These are phyloP conservation scores for Sarcophaga carnaria DNA, from an alignment of 2,888 invertebrate genomes.

Conservation along the genomic window DNA sequence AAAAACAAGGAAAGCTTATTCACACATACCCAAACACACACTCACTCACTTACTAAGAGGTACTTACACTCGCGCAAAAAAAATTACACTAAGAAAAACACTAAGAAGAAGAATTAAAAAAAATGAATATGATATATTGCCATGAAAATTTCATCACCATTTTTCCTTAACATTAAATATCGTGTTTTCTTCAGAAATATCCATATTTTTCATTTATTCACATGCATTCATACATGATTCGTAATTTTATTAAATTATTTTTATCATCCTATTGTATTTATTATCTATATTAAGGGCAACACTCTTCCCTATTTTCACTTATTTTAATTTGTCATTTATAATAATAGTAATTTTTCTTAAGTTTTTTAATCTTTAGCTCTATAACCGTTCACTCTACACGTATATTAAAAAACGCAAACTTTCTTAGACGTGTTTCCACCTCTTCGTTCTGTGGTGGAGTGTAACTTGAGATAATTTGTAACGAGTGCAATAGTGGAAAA, in stretches of 20 bases:
- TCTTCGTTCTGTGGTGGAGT: conserved; percentile 72
- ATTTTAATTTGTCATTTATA: conserved; percentile 34
- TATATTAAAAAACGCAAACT: conserved; percentile 63
- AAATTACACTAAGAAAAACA: conserved; percentile 4
- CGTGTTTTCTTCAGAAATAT: conserved; percentile 44
- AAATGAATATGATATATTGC: conserved; percentile 68
- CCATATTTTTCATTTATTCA: conserved; percentile 19
- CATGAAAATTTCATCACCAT: conserved; percentile 72
- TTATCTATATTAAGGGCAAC: neutral
- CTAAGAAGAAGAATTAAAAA: conserved; percentile 52
- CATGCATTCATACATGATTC: neutral
- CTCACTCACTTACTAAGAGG: neutral
- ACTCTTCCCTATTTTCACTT: conserved; percentile 10
- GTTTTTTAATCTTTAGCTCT: conserved; percentile 29
- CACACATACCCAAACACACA: conserved; percentile 12
- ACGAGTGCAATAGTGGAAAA: conserved; percentile 65
- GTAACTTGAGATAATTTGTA: conserved; percentile 69
- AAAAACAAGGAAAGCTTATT: conserved; percentile 27
- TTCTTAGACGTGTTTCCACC: conserved; percentile 71
- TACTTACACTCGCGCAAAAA: neutral
- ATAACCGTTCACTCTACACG: conserved; percentile 61
- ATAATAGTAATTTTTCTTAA: conserved; percentile 48
- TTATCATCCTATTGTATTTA: conserved; percentile 11
- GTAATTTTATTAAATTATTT: too few species aligned
- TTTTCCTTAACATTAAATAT: conserved; percentile 51